These are phyloP conservation scores for Microctonus brassicae DNA, from an alignment of 2,888 invertebrate genomes.

Conservation along the genomic window DNA sequence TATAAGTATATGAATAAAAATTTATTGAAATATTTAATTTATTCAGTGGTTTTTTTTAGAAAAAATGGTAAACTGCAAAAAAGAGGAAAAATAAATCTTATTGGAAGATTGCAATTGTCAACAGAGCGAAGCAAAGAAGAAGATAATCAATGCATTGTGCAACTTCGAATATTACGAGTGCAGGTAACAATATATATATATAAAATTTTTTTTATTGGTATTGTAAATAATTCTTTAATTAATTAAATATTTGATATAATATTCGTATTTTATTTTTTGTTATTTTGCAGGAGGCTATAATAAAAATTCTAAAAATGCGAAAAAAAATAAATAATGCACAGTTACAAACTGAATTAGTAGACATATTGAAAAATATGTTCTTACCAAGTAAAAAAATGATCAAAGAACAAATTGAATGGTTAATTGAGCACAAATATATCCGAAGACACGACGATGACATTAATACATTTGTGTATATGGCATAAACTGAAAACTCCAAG, in stretches of 20 bases:
- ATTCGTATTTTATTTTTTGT: conserved; percentile 16
- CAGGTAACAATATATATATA: conserved; percentile 69
- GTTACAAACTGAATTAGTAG: conserved; percentile 96
- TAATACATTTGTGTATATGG: conserved; percentile 98
- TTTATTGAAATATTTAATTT: conserved; percentile 1
- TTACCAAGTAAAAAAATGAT: conserved; percentile 99
- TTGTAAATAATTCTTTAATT: not conserved
- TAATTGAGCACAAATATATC: conserved; percentile 99
- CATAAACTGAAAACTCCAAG: conserved; percentile 72
- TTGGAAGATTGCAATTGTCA: conserved; percentile 94
- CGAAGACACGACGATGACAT: conserved; percentile 96
- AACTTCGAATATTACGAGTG: conserved; percentile 91
- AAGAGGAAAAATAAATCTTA: conserved; percentile 95
- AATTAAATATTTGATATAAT: not conserved
- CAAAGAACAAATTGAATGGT: conserved; percentile 99
- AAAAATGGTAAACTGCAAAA: conserved; percentile 96
- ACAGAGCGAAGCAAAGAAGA: conserved; percentile 96
- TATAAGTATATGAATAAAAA: not conserved
- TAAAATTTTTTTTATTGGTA: not conserved
- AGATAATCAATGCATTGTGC: conserved; percentile 98
- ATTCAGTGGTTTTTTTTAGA: conserved; percentile 68
- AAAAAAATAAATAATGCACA: conserved; percentile 94
- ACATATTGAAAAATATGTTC: conserved; percentile 99
- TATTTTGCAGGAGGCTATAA: conserved; percentile 91
- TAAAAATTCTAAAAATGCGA: conserved; percentile 98